phyloP scores from a whole-genome alignment of 2,797 vertebrate genomes.

The Anas georgica region DNA sequence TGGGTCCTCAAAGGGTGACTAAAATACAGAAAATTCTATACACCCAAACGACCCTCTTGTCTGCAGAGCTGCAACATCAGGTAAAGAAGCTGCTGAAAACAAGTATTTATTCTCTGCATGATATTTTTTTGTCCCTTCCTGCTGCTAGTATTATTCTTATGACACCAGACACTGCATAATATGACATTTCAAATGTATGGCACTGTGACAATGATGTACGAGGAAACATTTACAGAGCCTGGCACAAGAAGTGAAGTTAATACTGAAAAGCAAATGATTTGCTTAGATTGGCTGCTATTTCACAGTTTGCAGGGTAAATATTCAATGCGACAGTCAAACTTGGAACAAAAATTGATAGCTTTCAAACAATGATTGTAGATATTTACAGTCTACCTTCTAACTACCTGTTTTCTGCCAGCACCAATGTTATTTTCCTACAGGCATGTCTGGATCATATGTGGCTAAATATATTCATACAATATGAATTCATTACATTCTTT shows the following conservation, averaged over 20 bases:
- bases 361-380: neutral
- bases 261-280: constrained; percentile 25
- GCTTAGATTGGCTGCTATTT: neutral
- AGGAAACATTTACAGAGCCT: constrained; percentile 43
- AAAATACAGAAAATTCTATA: neutral
- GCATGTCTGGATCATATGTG: neutral
- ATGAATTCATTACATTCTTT: neutral
- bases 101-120: constrained; percentile 10
- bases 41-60: neutral
- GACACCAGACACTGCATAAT: constrained; percentile 35
- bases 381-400: constrained; percentile 11
- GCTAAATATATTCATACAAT: neutral
- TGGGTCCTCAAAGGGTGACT: neutral
- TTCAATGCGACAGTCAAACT: neutral
- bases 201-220: constrained; percentile 40
- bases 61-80: neutral
- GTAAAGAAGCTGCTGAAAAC: neutral
- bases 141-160: constrained; percentile 7
- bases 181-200: constrained; percentile 55
- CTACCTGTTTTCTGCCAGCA: neutral
- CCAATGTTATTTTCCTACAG: neutral
- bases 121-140: constrained; percentile 11
- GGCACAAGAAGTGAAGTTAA: constrained; percentile 32
- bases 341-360: neutral
- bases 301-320: constrained; percentile 39